Percentiles rank a stretch among this genome's conserved stretches.
These are phyloP conservation scores for Sesia apiformis DNA, from an alignment of 2,888 invertebrate genomes.

Conservation along the genomic window DNA sequence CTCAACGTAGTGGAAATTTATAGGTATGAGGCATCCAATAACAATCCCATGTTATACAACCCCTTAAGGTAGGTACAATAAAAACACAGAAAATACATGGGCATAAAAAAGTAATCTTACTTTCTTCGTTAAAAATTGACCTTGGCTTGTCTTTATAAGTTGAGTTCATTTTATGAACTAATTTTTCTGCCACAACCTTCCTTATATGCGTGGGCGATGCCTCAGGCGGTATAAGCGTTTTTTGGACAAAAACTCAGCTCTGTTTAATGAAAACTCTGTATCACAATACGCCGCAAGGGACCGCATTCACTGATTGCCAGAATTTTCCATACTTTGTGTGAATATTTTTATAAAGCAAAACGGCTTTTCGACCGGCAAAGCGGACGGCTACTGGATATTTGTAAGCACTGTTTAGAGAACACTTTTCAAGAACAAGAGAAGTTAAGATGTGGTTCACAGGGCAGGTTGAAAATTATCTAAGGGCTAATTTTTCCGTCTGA, in stretches of 20 bases:
- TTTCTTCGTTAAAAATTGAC: background rate
- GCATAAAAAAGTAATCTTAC: too few species aligned
- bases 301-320: slow-evolving; percentile 61
- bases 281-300: slow-evolving; percentile 62
- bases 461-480: too few species aligned
- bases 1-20: too few species aligned
- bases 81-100: too few species aligned
- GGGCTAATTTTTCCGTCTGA: too few species aligned
- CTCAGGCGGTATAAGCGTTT: slow-evolving; percentile 52
- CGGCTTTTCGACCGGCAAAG: slow-evolving; percentile 9
- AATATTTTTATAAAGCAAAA: slow-evolving; percentile 47
- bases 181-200: slow-evolving; percentile 66
- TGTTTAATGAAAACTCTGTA: slow-evolving; percentile 70
- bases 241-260: slow-evolving; percentile 54
- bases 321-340: slow-evolving; percentile 53
- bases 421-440: too few species aligned
- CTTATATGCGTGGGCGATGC: slow-evolving; percentile 51
- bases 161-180: slow-evolving; percentile 51
- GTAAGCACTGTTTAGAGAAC: too few species aligned
- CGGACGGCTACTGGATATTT: too few species aligned
- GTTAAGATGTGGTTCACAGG: too few species aligned
- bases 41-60: too few species aligned
- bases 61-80: too few species aligned
- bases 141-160: background rate
- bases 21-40: too few species aligned